Conservation (phyloP, 2,888 invertebrate species). For the Unio delphinus region DNA sequence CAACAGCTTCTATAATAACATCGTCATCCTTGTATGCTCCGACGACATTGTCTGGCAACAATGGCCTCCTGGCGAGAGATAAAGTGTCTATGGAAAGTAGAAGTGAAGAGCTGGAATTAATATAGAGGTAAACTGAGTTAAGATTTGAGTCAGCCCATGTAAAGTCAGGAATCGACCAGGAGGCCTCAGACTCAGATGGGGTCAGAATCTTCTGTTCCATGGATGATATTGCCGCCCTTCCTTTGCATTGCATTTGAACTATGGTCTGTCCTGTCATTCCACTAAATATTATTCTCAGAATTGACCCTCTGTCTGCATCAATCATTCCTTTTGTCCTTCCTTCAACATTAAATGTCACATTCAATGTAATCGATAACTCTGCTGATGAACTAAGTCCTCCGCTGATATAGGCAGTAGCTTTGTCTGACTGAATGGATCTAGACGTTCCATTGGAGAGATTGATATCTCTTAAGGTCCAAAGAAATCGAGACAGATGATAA, state of each 20-base stretch:
- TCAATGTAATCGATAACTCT: slow-evolving; percentile 16
- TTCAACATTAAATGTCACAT: slow-evolving; percentile 37
- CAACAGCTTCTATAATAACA: slow-evolving; percentile 40
- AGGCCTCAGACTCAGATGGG: slow-evolving; percentile 9
- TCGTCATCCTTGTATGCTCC: slow-evolving; percentile 39
- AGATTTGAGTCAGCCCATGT: slow-evolving; percentile 44
- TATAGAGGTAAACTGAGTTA: slow-evolving; percentile 35
- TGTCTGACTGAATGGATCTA: slow-evolving; percentile 1
- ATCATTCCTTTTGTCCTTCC: slow-evolving; percentile 46
- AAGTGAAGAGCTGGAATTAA: slow-evolving; percentile 24
- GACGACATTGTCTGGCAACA: slow-evolving; percentile 36
- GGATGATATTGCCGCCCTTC: slow-evolving; percentile 20
- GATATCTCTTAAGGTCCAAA: slow-evolving; percentile 1
- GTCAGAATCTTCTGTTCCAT: slow-evolving; percentile 1
- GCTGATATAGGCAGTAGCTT: slow-evolving; percentile 26
- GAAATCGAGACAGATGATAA: slow-evolving; percentile 25
- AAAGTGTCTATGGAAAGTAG: slow-evolving; percentile 29
- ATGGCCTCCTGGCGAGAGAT: slow-evolving; percentile 38
- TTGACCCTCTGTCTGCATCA: slow-evolving; percentile 46
- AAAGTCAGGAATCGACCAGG: slow-evolving; percentile 45
- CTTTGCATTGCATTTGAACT: slow-evolving; percentile 30
- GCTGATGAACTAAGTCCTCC: slow-evolving; percentile 12
- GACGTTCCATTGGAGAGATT: slow-evolving; percentile 5
- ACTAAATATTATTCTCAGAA: slow-evolving; percentile 33
- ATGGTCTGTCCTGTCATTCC: slow-evolving; percentile 17